phyloP scores from a whole-genome alignment of 1,140 invertebrate genomes.

The Vanessa atalanta region DNA sequence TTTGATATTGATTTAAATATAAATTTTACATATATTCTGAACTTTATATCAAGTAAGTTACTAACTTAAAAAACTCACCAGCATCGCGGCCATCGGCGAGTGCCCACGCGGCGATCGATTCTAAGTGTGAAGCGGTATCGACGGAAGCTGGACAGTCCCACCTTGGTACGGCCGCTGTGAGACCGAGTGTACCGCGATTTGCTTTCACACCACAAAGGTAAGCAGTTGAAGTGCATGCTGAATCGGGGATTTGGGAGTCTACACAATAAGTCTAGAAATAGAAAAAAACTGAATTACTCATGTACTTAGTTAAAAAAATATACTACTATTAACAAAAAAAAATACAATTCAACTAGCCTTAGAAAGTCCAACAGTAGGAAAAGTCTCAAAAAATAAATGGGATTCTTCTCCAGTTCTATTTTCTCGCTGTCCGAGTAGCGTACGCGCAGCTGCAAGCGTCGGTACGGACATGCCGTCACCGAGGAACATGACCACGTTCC shows the following conservation, averaged over 20 bases:
- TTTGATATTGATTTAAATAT: neutral
- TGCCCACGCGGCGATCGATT: slow-evolving; percentile 87
- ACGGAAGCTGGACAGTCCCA: slow-evolving; percentile 82
- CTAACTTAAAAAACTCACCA: neutral
- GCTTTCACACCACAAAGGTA: slow-evolving; percentile 91
- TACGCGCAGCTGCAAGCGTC: slow-evolving; percentile 85
- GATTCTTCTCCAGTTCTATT: slow-evolving; percentile 84
- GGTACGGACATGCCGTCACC: slow-evolving; percentile 89
- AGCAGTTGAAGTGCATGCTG: slow-evolving; percentile 89
- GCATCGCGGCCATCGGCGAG: slow-evolving; percentile 83
- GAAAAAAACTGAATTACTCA: neutral
- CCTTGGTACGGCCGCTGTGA: slow-evolving; percentile 83
- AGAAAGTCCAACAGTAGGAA: slow-evolving; percentile 85
- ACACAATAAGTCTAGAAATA: slow-evolving; percentile 87
- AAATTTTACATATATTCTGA: neutral
- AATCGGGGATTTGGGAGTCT: slow-evolving; percentile 88
- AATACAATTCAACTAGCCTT: slow-evolving; percentile 81
- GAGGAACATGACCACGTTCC: slow-evolving; percentile 88
- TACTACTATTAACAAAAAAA: neutral
- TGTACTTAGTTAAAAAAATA: neutral
- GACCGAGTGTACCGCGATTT: slow-evolving; percentile 88
- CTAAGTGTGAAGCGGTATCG: slow-evolving; percentile 79
- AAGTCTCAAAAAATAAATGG: slow-evolving; percentile 86
- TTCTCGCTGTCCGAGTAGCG: slow-evolving; percentile 83
- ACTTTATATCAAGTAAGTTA: neutral